Evolutionary conservation across 2,797 vertebrate species (phyloP).

Genomic region (Spinus pinus): DNA sequence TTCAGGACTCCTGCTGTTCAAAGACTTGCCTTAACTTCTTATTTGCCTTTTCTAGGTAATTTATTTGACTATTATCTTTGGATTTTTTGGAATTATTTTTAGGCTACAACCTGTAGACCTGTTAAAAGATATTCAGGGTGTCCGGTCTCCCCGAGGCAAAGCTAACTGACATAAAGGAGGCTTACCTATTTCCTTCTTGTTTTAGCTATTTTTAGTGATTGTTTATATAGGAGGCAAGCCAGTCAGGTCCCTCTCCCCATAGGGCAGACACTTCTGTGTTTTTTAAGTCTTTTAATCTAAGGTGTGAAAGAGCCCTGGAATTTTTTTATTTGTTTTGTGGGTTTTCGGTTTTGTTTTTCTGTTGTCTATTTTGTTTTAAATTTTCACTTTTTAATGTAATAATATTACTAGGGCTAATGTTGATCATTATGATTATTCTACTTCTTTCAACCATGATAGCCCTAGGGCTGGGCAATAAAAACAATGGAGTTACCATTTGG

Average conservation of each 20-base stretch:
- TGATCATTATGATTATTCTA: background rate
- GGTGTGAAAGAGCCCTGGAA: background rate
- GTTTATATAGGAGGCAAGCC: background rate
- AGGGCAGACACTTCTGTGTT: background rate
- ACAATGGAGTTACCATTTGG: background rate
- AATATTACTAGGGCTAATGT: background rate
- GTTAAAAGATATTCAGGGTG: background rate
- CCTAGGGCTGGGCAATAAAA: background rate
- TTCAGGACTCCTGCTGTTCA: background rate
- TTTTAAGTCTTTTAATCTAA: background rate
- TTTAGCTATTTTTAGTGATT: background rate
- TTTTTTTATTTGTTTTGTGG: background rate
- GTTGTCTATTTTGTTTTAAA: background rate
- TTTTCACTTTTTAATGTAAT: background rate
- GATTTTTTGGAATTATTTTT: background rate
- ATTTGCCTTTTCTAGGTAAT: background rate
- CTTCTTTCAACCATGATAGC: background rate
- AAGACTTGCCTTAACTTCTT: background rate
- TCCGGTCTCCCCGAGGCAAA: background rate
- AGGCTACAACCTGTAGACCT: background rate
- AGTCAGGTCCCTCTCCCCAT: background rate
- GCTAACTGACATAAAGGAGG: background rate
- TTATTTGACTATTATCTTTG: background rate
- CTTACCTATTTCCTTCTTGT: background rate
- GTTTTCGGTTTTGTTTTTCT: background rate